Conservation (phyloP, 2,113 vertebrate species). For the Pitta sordida region DNA sequence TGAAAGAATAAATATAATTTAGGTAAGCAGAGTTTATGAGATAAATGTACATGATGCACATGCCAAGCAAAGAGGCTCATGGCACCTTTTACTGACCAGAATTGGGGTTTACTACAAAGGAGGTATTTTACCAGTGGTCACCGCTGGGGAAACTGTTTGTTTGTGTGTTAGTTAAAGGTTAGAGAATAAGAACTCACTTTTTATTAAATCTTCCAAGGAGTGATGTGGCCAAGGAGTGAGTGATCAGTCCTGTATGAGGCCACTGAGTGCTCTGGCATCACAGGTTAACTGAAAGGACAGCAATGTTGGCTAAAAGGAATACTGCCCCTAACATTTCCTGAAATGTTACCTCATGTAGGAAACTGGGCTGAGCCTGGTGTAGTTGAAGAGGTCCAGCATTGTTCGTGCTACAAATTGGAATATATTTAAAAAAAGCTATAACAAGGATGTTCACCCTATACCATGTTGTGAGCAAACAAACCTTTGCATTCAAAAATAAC, state of each 20-base stretch:
- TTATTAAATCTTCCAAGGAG: not conserved
- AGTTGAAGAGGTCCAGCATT: not conserved
- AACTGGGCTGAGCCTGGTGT: not conserved
- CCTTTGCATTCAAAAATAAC: not conserved
- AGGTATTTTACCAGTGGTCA: not conserved
- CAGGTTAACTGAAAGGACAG: not conserved
- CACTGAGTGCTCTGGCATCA: not conserved
- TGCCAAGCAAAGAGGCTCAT: not conserved
- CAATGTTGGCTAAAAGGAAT: not conserved
- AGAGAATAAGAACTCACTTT: not conserved
- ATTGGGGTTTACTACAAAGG: not conserved
- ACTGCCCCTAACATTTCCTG: not conserved
- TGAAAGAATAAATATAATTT: not conserved
- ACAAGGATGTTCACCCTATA: not conserved
- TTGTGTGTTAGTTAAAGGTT: not conserved
- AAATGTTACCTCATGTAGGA: not conserved
- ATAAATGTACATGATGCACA: not conserved
- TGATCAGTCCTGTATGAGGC: not conserved
- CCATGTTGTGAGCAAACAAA: not conserved
- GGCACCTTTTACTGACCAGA: not conserved
- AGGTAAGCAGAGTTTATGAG: slow-evolving; percentile 1
- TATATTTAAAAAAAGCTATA: not conserved
- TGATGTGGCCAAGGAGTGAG: fast-evolving
- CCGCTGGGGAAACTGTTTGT: not conserved
- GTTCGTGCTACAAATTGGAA: not conserved